A percentile compares a stretch with the other conserved stretches of the same genome.
phyloP scores from a whole-genome alignment of 2,797 vertebrate genomes.

The Ptychobarbus kaznakovi region DNA sequence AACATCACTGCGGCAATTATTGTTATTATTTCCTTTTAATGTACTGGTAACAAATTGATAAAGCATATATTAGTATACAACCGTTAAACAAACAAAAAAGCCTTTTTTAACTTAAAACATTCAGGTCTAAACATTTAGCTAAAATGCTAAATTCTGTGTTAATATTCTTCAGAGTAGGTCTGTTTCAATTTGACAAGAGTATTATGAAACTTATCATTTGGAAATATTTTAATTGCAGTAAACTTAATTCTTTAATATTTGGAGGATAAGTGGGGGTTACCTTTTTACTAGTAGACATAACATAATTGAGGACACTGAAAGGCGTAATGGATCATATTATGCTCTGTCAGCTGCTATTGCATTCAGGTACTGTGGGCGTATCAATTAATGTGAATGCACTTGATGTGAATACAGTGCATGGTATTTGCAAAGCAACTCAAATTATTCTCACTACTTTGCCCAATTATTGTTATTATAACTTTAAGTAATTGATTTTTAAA shows the following conservation, averaged over 20 bases:
- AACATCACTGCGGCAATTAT: no score
- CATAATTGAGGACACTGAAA: neutral
- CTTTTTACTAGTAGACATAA: neutral
- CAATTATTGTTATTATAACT: neutral
- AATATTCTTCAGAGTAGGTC: no score
- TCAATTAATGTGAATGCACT: constrained; percentile 36
- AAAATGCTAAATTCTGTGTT: no score
- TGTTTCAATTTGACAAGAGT: no score
- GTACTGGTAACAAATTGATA: no score
- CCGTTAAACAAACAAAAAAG: no score
- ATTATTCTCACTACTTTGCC: neutral
- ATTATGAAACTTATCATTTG: no score
- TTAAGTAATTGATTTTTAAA: constrained; percentile 5
- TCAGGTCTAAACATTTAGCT: no score
- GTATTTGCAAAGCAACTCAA: neutral
- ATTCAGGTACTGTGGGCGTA: neutral
- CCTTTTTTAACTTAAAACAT: no score
- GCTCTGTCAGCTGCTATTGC: neutral
- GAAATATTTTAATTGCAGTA: neutral
- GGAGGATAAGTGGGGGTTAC: neutral
- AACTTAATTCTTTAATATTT: neutral
- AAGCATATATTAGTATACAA: no score
- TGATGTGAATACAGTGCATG: neutral
- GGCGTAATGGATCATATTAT: constrained; percentile 21
- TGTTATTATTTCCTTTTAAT: no score